Percentiles rank a stretch among this genome's conserved stretches.
Evolutionary conservation across 2,888 invertebrate species (phyloP).

Genomic region (Cryptosula pallasiana): DNA sequence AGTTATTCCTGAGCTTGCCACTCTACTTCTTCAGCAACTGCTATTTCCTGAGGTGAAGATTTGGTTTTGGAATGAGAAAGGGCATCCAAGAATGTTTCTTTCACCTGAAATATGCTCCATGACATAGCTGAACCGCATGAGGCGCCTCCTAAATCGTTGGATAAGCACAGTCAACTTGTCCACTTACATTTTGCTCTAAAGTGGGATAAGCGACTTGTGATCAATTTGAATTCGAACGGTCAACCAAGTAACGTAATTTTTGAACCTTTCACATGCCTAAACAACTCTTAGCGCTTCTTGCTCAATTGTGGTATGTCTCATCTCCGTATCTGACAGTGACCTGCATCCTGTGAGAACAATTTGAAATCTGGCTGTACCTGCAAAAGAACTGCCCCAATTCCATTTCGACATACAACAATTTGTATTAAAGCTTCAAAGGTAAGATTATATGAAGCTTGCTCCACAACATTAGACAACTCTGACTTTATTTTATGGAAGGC

Average conservation of each 20-base stretch:
- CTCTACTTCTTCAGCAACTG: neutral
- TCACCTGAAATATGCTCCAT: conserved; percentile 27
- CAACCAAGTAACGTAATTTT: conserved; percentile 31
- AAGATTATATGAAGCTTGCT: conserved; percentile 28
- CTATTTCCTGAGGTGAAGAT: neutral
- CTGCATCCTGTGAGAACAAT: conserved; percentile 34
- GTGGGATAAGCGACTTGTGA: conserved; percentile 32
- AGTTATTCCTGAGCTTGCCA: neutral
- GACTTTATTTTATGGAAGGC: conserved; percentile 26
- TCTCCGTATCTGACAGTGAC: conserved; percentile 31
- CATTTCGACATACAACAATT: conserved; percentile 26
- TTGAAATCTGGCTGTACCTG: conserved; percentile 24
- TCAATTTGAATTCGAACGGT: conserved; percentile 31
- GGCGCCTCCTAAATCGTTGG: conserved; percentile 28
- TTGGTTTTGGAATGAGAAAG: conserved; percentile 27
- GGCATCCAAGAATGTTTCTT: conserved; percentile 29
- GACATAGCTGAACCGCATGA: conserved; percentile 5
- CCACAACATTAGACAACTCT: neutral
- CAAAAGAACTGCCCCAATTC: conserved; percentile 28
- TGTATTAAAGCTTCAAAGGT: conserved; percentile 18
- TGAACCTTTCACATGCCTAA: conserved; percentile 31
- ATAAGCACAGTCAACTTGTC: conserved; percentile 29
- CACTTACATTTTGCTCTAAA: conserved; percentile 26
- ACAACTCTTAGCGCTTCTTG: conserved; percentile 31
- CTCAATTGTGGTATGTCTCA: conserved; percentile 33